A percentile compares a stretch with the other conserved stretches of the same genome.
Conservation (phyloP, 2,113 vertebrate genomes). For the Perccottus glenii region DNA sequence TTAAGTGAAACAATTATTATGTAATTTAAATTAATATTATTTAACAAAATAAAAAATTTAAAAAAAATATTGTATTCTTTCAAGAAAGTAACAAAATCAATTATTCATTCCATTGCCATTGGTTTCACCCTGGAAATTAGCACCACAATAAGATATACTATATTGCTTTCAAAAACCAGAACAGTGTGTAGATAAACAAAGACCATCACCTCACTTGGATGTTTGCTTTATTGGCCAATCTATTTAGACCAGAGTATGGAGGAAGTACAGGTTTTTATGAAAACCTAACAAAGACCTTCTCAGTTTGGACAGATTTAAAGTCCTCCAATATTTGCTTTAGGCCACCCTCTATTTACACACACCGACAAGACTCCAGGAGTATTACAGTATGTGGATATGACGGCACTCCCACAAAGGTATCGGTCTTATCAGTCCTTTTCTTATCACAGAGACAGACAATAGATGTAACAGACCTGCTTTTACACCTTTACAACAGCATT, state of each 20-base stretch:
- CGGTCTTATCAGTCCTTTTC: constrained; percentile 45
- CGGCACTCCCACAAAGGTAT: constrained; percentile 1
- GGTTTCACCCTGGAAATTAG: constrained; percentile 1
- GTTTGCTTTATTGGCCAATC: neutral
- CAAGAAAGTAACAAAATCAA: neutral
- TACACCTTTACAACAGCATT: constrained; percentile 3
- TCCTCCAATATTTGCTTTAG: constrained; percentile 53
- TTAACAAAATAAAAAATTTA: too few relatives aligned
- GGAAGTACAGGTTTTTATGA: neutral
- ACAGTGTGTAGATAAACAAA: constrained; percentile 1
- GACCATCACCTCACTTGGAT: constrained; percentile 15
- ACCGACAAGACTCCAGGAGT: constrained; percentile 30
- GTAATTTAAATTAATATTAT: too few relatives aligned
- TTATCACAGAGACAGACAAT: constrained; percentile 22
- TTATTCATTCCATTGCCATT: neutral
- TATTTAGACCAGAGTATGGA: constrained; percentile 1
- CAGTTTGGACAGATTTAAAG: constrained; percentile 6
- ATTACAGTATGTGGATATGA: constrained; percentile 27
- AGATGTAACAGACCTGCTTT: neutral
- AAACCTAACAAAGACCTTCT: constrained; percentile 27
- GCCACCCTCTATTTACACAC: constrained; percentile 41
- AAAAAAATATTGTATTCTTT: too few relatives aligned
- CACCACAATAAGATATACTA: constrained; percentile 3
- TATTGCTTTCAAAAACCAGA: constrained; percentile 11
- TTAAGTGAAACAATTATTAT: too few relatives aligned